These are phyloP conservation scores for Paedocypris micromegethes DNA, from an alignment of 2,797 vertebrate genomes.

Conservation along the genomic window DNA sequence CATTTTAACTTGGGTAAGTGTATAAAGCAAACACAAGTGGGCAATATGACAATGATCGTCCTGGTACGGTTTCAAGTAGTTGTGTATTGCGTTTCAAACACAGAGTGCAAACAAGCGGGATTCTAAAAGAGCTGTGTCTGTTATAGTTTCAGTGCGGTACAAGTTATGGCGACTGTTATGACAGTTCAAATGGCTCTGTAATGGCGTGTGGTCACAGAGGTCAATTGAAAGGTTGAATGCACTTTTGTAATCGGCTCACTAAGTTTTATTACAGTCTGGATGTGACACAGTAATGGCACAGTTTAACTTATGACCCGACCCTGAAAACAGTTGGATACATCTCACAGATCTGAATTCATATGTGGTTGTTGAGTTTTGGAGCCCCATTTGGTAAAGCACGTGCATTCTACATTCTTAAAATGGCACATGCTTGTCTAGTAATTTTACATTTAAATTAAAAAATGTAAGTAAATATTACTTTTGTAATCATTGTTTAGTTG, in stretches of 20 bases:
- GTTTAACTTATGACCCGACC: constrained; percentile 32
- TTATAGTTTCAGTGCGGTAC: constrained; percentile 11
- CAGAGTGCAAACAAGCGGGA: background rate
- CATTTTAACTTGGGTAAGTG: constrained; percentile 49
- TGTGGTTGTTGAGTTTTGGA: constrained; percentile 6
- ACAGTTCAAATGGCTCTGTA: constrained; percentile 24
- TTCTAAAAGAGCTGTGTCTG: constrained; percentile 6
- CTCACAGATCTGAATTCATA: constrained; percentile 16
- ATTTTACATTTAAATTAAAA: no score
- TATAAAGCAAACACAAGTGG: constrained; percentile 5
- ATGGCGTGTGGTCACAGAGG: constrained; percentile 28
- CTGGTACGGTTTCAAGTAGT: constrained; percentile 2
- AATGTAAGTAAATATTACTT: no score
- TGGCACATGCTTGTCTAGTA: no score
- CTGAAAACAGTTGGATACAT: constrained; percentile 24
- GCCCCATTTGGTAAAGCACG: background rate
- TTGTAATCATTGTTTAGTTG: no score
- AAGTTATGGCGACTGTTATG: constrained; percentile 21
- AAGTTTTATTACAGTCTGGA: constrained; percentile 33
- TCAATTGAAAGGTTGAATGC: constrained; percentile 35
- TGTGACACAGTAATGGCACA: constrained; percentile 31
- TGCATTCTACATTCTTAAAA: no score
- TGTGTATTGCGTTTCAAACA: constrained; percentile 2
- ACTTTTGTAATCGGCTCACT: constrained; percentile 34
- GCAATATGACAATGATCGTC: constrained; percentile 1